Conservation (phyloP, 1,140 invertebrate genomes). For the Scaptodrosophila lebanonensis region DNA sequence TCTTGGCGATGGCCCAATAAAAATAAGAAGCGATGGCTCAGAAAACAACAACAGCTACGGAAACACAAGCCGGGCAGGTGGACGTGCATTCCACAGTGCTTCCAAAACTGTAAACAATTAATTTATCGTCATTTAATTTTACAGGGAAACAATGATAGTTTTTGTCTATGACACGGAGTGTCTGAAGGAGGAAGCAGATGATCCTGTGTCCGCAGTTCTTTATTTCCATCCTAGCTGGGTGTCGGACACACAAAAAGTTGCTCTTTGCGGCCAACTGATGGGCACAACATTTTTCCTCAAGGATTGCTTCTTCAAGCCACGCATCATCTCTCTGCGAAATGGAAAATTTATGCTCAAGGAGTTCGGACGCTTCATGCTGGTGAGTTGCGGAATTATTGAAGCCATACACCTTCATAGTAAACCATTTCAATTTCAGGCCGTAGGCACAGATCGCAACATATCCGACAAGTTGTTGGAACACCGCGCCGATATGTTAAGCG, state of each 20-base stretch:
- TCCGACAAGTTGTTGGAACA: constrained; percentile 87
- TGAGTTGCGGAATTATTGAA: constrained; percentile 59
- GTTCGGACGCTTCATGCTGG: constrained; percentile 87
- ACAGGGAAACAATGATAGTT: constrained; percentile 90
- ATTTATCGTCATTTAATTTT: not conserved
- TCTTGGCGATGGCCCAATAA: not conserved
- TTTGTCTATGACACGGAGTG: constrained; percentile 90
- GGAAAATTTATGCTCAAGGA: constrained; percentile 90
- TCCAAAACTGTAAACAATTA: constrained; percentile 3
- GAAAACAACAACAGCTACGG: constrained; percentile 24
- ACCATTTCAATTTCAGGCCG: constrained; percentile 79
- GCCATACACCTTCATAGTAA: constrained; percentile 9
- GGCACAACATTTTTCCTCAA: constrained; percentile 87
- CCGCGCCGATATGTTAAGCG: constrained; percentile 84
- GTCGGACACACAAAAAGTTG: constrained; percentile 86
- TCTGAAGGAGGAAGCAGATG: constrained; percentile 87
- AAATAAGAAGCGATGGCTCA: constrained; percentile 54
- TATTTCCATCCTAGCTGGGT: constrained; percentile 93
- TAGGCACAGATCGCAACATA: constrained; percentile 90
- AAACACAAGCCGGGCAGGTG: not conserved
- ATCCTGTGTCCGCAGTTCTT: constrained; percentile 90
- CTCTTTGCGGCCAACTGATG: constrained; percentile 89
- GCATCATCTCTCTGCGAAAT: constrained; percentile 86
- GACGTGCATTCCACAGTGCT: constrained; percentile 23
- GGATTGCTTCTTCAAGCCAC: constrained; percentile 84